Base-by-base conservation (phyloP, 2,113 vertebrate species). In the Nannobrachium achirus region DNA sequence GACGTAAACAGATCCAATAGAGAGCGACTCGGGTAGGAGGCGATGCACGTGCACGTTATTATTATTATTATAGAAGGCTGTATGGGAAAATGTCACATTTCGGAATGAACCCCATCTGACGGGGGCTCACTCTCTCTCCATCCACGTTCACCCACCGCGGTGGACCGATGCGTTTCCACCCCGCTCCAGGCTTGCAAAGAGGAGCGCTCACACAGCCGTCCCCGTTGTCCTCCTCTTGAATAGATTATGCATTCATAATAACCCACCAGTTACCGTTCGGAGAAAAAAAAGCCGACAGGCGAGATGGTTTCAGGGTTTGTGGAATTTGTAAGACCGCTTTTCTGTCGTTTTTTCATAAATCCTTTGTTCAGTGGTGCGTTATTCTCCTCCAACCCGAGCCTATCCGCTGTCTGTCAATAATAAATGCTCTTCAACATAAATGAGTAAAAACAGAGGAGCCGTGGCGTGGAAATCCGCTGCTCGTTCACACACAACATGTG, bases 31-130 rank as follows among this genome's bases (percentile, higher is more conserved):
- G n/a, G n/a, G n/a, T n/a, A n/a, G 80, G 59, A 66, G 69, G 68
- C 55, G 77, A 59, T 61, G 80, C 85, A 75, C 68, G 77, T 77
- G 25, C 63, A 62, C 75, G 74, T 66, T 62, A 33, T 33, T 33
- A 33, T 66, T 62, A 33, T 33, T 33, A 33, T 49, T 62, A 71
- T 53, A n/a, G 33, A 67, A 61, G 58, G 56, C 46, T 0, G n/a
- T 55, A 57, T 50, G 6, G 10, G 40, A 18, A 75, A 85, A 82
- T 79, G 81, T 92, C 90, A 92, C 91, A 93, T 93, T 85, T 91
- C 88, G 83, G 75, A 78, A 20, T 42, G 49, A 69, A 69, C 64
- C 56, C 65, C 57, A 51, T 39, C 71, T 45, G 59, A 52, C 42
- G 65, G 38, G 18, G 70, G 40, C 63, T 58, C 73, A 65, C 68